phyloP scores from a whole-genome alignment of 2,797 vertebrate species.

The Psittacula derbiana region DNA sequence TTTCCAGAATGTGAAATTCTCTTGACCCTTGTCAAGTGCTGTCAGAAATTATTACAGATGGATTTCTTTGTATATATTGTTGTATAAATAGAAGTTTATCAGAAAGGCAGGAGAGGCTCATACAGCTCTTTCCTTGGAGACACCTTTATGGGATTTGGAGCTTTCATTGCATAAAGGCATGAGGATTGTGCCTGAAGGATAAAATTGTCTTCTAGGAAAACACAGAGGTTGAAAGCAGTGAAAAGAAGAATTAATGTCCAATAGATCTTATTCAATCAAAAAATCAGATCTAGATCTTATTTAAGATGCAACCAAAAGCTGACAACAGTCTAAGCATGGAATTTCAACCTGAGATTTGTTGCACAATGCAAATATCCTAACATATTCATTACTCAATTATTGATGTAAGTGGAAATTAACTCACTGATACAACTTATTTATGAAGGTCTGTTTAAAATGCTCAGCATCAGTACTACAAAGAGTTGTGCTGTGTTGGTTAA shows the following conservation, averaged over 20 bases:
- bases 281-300: neutral
- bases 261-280: neutral
- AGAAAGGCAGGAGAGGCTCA: neutral
- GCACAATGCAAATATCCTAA: neutral
- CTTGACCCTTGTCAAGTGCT: neutral
- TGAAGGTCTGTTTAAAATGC: neutral
- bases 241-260: neutral
- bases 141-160: neutral
- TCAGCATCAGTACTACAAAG: neutral
- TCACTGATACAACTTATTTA: neutral
- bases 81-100: neutral
- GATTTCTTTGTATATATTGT: neutral
- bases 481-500: neutral
- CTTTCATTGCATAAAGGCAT: neutral
- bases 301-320: neutral
- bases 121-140: neutral
- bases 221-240: neutral
- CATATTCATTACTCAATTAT: neutral
- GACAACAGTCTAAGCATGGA: neutral
- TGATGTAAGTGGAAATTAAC: neutral
- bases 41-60: neutral
- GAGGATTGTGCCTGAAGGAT: neutral
- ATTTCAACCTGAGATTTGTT: neutral
- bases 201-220: neutral
- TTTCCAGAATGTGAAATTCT: constrained; percentile 1